phyloP scores from a whole-genome alignment of 2,113 vertebrate species.

The Tylochromis polylepis region DNA sequence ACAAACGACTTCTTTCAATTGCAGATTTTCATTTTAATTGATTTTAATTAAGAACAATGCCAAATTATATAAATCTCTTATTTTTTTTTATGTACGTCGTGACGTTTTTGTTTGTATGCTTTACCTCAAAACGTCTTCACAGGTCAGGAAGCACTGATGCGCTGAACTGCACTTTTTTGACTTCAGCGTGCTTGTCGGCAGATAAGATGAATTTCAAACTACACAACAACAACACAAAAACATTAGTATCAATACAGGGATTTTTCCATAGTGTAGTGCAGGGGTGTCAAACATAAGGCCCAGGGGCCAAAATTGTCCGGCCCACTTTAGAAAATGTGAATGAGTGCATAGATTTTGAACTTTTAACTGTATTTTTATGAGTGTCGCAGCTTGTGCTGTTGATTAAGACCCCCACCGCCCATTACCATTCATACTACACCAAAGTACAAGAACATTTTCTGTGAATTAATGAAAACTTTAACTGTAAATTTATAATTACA shows the following conservation, averaged over 20 bases:
- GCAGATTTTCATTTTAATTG: not conserved
- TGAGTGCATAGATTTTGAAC: not conserved
- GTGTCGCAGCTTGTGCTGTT: fast-evolving
- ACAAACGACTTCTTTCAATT: not conserved
- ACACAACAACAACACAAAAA: fast-evolving
- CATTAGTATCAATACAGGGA: not conserved
- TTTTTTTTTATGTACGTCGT: fast-evolving
- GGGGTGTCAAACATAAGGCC: not conserved
- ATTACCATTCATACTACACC: not conserved
- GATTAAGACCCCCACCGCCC: too few relatives aligned
- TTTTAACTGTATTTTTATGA: not conserved
- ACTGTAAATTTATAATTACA: too few relatives aligned
- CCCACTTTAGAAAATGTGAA: not conserved
- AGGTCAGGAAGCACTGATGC: not conserved
- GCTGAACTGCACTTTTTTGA: not conserved
- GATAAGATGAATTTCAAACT: not conserved
- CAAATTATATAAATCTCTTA: not conserved
- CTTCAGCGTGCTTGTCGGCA: not conserved
- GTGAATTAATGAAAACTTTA: too few relatives aligned
- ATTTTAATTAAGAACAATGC: not conserved
- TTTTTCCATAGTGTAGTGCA: not conserved
- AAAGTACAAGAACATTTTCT: not conserved
- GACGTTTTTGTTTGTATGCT: not conserved
- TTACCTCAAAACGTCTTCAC: not conserved
- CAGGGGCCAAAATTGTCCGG: not conserved